A percentile compares a stretch with the other conserved stretches of the same genome.
These are phyloP conservation scores for Leptocoma aspasia DNA, from an alignment of 2,113 vertebrate genomes.

Conservation along the genomic window DNA sequence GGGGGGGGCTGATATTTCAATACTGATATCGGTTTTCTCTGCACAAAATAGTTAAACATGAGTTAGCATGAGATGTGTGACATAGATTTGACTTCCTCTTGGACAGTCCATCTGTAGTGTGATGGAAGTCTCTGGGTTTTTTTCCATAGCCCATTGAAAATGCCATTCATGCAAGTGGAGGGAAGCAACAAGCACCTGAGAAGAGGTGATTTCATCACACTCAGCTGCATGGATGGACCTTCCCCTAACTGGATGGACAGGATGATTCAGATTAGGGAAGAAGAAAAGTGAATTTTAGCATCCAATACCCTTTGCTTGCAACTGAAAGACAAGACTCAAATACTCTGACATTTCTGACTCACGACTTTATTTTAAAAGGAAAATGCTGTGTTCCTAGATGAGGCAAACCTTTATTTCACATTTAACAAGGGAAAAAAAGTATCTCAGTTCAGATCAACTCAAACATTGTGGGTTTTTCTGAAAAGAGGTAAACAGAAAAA, in stretches of 20 bases:
- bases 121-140: neutral
- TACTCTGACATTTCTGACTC: neutral
- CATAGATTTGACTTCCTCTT: neutral
- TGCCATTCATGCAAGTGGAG: neutral
- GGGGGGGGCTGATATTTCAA: neutral
- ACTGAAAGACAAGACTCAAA: neutral
- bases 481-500: neutral
- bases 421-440: neutral
- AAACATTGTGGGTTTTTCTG: neutral
- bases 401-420: neutral
- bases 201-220: rapidly evolving
- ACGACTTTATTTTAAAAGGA: neutral
- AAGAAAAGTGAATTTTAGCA: neutral
- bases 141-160: neutral
- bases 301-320: neutral
- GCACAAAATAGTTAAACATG: neutral
- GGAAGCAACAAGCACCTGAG: neutral
- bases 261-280: neutral
- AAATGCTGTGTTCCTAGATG: neutral
- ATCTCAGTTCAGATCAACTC: neutral
- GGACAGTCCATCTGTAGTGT: neutral
- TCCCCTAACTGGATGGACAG: neutral
- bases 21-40: neutral
- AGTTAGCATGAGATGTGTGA: neutral
- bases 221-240: rapidly evolving